Conservation (phyloP, 2,888 invertebrate species). For the Stratiomys singularior region DNA sequence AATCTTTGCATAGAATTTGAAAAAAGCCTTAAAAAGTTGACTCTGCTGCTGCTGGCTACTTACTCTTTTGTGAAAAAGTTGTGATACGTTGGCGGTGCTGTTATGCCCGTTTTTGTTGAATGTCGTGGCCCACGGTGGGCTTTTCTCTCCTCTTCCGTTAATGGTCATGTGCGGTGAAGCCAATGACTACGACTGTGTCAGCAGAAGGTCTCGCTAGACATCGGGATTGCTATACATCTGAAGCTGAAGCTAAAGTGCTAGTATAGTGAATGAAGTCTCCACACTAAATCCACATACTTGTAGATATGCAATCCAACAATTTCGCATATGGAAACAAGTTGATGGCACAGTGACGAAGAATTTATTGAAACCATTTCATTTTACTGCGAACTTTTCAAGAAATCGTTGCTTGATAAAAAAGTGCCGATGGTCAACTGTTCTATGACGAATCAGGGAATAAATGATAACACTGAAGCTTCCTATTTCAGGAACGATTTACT, state of each 20-base stretch:
- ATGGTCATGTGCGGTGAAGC: constrained; percentile 50
- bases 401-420: no score
- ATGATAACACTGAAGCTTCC: no score
- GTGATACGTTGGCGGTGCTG: constrained; percentile 28
- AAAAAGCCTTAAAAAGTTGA: neutral
- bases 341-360: neutral
- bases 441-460: no score
- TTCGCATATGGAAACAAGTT: constrained; percentile 26
- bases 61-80: neutral
- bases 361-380: no score
- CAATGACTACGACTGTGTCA: constrained; percentile 16
- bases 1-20: neutral
- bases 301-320: neutral
- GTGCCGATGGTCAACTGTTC: no score
- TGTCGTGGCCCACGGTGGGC: constrained; percentile 13
- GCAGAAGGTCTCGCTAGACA: constrained; percentile 20
- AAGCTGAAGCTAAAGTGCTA: neutral
- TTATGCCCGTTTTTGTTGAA: constrained; percentile 16
- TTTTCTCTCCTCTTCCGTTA: constrained; percentile 55
- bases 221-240: neutral
- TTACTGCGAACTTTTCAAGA: no score
- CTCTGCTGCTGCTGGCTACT: neutral
- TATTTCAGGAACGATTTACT: no score
- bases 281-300: constrained; percentile 5
- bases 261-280: neutral